These are phyloP conservation scores for Pteropus alecto DNA, from an alignment of 2,113 vertebrate genomes.

Conservation along the genomic window DNA sequence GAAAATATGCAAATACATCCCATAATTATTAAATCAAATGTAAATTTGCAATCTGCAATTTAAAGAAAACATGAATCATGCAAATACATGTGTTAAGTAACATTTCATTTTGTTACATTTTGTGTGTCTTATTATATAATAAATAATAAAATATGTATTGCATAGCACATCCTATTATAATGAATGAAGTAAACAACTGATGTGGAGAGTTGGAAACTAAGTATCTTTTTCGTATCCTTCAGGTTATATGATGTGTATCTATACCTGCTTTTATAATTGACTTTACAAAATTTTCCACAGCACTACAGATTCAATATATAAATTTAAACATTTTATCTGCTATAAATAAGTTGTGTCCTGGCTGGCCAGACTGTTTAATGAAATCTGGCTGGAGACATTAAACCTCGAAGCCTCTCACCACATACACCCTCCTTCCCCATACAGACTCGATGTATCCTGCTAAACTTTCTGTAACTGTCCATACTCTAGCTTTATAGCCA, in stretches of 20 bases:
- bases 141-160: neutral
- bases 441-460: neutral
- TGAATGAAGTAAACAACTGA: neutral
- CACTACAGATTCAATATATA: neutral
- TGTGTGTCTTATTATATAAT: neutral
- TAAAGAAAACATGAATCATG: neutral
- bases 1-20: neutral
- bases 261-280: neutral
- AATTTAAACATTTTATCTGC: neutral
- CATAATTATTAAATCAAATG: neutral
- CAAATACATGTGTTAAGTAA: neutral
- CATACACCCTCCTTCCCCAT: neutral
- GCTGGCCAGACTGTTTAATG: neutral
- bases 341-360: neutral
- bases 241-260: neutral
- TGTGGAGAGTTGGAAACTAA: neutral
- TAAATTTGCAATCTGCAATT: neutral
- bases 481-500: neutral
- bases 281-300: neutral
- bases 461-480: neutral
- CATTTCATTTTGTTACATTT: neutral
- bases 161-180: neutral
- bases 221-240: neutral
- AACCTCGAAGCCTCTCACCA: neutral
- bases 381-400: neutral